Percentiles rank a stretch among this genome's conserved stretches.
Evolutionary conservation across 2,888 invertebrate genomes (phyloP).

Genomic region (Noctua janthe): DNA sequence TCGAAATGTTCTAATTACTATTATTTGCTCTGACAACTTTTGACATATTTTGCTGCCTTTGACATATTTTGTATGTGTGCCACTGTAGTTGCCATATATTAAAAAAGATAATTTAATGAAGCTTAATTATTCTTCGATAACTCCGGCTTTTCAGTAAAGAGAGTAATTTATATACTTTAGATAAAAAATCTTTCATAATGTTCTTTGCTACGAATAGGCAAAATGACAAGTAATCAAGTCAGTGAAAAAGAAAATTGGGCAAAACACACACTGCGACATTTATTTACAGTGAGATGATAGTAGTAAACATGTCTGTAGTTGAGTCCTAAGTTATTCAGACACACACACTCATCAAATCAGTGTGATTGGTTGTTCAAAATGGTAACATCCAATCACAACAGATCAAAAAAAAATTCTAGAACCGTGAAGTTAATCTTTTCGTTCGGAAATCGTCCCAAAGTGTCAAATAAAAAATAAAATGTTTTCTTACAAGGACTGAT

Average conservation of each 20-base stretch:
- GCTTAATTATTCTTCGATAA: neutral
- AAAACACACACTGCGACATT: neutral
- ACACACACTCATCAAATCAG: slow-evolving; percentile 1
- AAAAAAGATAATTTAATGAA: neutral
- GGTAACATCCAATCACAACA: slow-evolving; percentile 8
- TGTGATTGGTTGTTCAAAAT: slow-evolving; percentile 21
- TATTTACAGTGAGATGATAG: neutral
- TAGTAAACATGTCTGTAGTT: neutral
- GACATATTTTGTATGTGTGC: neutral
- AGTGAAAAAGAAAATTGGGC: neutral
- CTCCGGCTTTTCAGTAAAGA: neutral
- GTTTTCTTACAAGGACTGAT: neutral
- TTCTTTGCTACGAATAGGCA: neutral
- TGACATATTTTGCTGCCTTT: neutral
- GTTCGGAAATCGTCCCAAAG: neutral
- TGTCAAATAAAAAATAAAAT: neutral
- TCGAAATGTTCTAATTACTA: neutral
- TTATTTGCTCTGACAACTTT: neutral
- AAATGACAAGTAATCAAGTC: neutral
- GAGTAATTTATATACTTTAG: neutral
- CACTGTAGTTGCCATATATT: neutral
- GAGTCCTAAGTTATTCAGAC: neutral
- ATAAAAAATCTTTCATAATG: neutral
- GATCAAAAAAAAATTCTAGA: neutral
- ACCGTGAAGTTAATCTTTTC: neutral